Base-by-base conservation (phyloP, 2,888 invertebrate species). In the Leistus spinibarbis region DNA sequence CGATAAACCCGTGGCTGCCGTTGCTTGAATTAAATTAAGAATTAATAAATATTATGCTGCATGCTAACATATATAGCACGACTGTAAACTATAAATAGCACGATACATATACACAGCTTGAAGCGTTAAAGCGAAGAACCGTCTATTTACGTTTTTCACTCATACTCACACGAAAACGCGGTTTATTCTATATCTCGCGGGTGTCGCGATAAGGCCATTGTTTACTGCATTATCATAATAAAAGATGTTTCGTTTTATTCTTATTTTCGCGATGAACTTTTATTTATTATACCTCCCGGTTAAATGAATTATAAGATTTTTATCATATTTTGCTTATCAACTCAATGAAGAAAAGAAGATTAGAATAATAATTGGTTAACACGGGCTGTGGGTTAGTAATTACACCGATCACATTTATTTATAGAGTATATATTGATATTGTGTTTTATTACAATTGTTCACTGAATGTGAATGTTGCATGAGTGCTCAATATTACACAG, bases 31-130 rank as follows among this genome's bases (percentile, higher is more conserved):
- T 75, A 75, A 75, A 75, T 75, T 75, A 75, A 56, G 75, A 69
- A 69, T 75, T 75, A 75, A 75, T 75, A 75, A 75, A 75, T 75
- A 75, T 75, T 64, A 75, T 75, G 75, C 69, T 75, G 56, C 75
- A 63, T 63, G 75, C 69, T 75, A 69, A 69, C 64, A 75, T 54
- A 74, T 68, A 10, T 40, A 10, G 13, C 40, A 7, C 40, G 73
- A 74, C 73, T 74, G 19, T 16, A 40, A 19, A 24, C 27, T 75
- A 75, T 75, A 75, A 75, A 75, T 75, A 75, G 75, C 54, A 13
- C 4, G 13, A 2, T 9, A 60, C 20, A 17, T 20, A 40, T 60
- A 17, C 19, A 22, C 17, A 20, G 57, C 57, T 57, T 16, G 17
- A 19, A 60, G 60, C 22, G 60, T 60, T 22, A 19, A 19, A 13